A percentile compares a stretch with the other conserved stretches of the same genome.
Evolutionary conservation across 2,888 invertebrate species (phyloP).

Genomic region (Eupithecia abbreviata): DNA sequence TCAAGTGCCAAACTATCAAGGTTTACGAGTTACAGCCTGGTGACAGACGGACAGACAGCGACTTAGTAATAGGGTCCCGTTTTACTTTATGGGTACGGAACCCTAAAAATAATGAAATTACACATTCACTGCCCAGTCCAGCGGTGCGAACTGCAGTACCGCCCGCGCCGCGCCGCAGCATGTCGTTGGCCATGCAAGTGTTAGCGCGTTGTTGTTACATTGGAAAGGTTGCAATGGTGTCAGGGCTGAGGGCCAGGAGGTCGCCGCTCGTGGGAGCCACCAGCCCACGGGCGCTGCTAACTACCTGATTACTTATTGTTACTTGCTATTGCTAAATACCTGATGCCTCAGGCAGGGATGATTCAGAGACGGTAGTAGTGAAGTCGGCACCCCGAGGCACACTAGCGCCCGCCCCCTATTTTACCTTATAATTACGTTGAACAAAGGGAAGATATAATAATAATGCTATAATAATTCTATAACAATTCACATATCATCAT

Average conservation of each 20-base stretch:
- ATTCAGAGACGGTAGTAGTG: neutral
- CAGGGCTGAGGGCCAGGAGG: neutral
- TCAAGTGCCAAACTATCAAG: no score
- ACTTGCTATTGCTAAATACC: neutral
- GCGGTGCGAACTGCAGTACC: no score
- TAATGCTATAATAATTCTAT: no score
- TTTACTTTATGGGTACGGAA: neutral
- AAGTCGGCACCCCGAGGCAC: neutral
- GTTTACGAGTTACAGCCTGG: no score
- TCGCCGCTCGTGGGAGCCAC: neutral
- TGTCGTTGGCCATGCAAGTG: neutral
- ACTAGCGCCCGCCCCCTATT: no score
- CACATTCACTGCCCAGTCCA: neutral
- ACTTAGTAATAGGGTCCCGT: neutral
- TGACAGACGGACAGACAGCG: no score
- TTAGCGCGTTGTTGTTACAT: neutral
- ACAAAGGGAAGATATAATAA: no score
- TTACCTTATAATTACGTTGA: no score
- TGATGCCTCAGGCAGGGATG: no score
- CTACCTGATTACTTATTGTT: neutral
- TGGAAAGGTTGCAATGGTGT: slow-evolving; percentile 3
- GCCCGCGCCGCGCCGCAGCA: neutral
- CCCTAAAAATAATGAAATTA: no score
- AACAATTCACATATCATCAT: no score
- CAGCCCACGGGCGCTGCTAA: neutral